phyloP scores from a whole-genome alignment of 2,888 invertebrate species.

The Phyto melanocephala region DNA sequence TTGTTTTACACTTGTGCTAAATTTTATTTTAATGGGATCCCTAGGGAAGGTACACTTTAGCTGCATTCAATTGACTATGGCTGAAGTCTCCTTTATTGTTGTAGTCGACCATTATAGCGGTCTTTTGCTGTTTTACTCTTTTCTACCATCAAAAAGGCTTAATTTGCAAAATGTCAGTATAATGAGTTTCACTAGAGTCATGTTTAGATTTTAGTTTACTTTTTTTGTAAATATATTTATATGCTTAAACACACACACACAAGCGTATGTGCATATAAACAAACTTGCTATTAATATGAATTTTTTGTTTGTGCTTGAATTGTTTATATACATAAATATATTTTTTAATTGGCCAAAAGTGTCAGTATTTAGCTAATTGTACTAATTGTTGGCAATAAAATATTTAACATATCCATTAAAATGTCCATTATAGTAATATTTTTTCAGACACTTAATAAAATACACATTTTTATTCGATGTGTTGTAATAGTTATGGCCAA shows the following conservation, averaged over 20 bases:
- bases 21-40: constrained; percentile 64
- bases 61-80: constrained; percentile 42
- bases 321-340: constrained; percentile 47
- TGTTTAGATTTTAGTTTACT: constrained; percentile 22
- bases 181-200: constrained; percentile 47
- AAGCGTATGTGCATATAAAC: no score
- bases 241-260: no score
- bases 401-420: constrained; percentile 63
- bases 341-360: constrained; percentile 60
- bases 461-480: constrained; percentile 34
- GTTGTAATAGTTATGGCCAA: constrained; percentile 23
- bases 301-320: constrained; percentile 10
- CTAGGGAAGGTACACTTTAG: constrained; percentile 52
- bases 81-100: constrained; percentile 1
- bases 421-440: constrained; percentile 56
- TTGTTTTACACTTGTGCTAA: constrained; percentile 60
- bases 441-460: constrained; percentile 59
- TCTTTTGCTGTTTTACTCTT: background rate
- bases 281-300: constrained; percentile 9
- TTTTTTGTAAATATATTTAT: no score
- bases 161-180: constrained; percentile 52
- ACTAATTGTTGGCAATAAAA: constrained; percentile 63
- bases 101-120: background rate
- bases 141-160: constrained; percentile 51
- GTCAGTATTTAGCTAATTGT: constrained; percentile 60